phyloP scores from a whole-genome alignment of 1,140 invertebrate species.

The Pseudachorutes palmiensis region DNA sequence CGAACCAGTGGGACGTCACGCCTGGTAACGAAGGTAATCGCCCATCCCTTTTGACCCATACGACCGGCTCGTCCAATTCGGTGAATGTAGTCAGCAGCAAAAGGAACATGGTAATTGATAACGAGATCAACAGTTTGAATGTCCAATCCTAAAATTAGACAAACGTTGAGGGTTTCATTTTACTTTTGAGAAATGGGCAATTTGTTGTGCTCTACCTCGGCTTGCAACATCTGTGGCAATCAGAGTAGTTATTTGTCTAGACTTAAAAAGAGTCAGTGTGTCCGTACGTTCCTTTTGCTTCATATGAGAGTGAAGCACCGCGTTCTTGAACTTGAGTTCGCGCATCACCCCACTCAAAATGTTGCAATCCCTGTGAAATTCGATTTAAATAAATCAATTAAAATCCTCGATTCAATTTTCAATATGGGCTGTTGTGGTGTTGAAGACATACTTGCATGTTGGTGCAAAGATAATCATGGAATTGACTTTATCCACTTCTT shows the following conservation, averaged over 20 bases:
- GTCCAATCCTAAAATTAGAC: constrained; percentile 53
- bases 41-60: constrained; percentile 73
- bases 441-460: constrained; percentile 71
- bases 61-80: constrained; percentile 92
- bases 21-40: constrained; percentile 85
- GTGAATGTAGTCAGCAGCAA: constrained; percentile 91
- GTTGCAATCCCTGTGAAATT: constrained; percentile 63
- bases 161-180: no score
- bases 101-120: constrained; percentile 87
- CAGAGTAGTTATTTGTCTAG: constrained; percentile 72
- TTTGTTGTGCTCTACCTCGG: no score
- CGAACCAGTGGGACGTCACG: constrained; percentile 73
- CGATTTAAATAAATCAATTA: constrained; percentile 16
- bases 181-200: no score
- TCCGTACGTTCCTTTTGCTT: constrained; percentile 68
- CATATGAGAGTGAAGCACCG: constrained; percentile 77
- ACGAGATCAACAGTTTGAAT: constrained; percentile 84
- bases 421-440: neutral
- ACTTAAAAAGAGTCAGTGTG: constrained; percentile 75
- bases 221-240: constrained; percentile 96
- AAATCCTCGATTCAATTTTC: neutral
- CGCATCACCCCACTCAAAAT: constrained; percentile 74
- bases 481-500: constrained; percentile 49
- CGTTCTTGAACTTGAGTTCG: constrained; percentile 76
- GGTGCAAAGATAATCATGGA: constrained; percentile 89